Evolutionary conservation across 2,797 vertebrate species (phyloP).

Genomic region (Bradypus variegatus): DNA sequence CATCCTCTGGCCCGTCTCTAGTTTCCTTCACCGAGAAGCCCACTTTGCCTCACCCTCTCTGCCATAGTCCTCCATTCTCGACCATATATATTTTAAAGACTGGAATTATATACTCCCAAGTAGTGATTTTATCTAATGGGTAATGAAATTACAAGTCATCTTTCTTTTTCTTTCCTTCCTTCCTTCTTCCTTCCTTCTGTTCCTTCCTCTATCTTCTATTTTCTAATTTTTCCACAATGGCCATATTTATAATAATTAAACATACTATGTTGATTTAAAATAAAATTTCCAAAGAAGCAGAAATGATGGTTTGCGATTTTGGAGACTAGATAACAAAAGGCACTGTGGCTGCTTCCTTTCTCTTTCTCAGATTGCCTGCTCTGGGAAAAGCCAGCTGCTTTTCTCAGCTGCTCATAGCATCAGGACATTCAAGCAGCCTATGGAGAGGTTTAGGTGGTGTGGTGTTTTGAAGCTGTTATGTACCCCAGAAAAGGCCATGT

Average conservation of each 20-base stretch:
- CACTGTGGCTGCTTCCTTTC: not conserved
- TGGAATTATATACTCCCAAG: not conserved
- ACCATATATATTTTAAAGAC: conserved; percentile 8
- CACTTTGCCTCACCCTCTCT: too few relatives aligned
- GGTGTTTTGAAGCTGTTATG: too few relatives aligned
- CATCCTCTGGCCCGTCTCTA: too few relatives aligned
- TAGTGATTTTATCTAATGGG: not conserved
- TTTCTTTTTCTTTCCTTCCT: not conserved
- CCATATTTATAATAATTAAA: conserved; percentile 2
- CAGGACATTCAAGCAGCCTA: not conserved
- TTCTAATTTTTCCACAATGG: not conserved
- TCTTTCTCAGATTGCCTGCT: not conserved
- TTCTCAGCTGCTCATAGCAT: too few relatives aligned
- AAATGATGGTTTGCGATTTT: not conserved
- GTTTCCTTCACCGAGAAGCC: too few relatives aligned
- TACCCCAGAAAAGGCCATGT: too few relatives aligned
- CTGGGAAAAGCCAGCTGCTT: not conserved
- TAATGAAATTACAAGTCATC: not conserved
- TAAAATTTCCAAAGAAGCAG: not conserved
- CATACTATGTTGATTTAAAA: not conserved
- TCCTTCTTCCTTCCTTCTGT: not conserved
- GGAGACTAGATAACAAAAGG: not conserved
- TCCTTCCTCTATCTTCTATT: not conserved
- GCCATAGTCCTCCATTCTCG: too few relatives aligned
- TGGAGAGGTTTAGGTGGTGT: not conserved